Evolutionary conservation across 2,797 vertebrate species (phyloP).

Genomic region (Rhinella marina): DNA sequence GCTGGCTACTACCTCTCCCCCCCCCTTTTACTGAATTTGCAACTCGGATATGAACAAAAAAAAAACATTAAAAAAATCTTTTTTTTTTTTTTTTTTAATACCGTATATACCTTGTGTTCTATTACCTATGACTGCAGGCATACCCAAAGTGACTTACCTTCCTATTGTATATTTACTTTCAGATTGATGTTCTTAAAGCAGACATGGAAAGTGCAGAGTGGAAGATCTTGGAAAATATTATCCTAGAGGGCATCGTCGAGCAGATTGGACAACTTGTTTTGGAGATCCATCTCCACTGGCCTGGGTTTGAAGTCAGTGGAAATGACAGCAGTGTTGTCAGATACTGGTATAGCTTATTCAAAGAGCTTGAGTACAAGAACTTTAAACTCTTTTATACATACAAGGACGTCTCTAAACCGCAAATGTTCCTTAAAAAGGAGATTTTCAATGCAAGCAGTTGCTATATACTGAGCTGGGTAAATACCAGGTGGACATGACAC

Average conservation of each 20-base stretch:
- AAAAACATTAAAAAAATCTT: too few species aligned
- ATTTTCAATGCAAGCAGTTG: constrained; percentile 89
- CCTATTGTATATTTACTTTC: constrained; percentile 59
- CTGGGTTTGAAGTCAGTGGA: constrained; percentile 92
- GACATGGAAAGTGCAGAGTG: constrained; percentile 96
- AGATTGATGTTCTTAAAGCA: constrained; percentile 93
- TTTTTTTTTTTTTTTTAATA: too few species aligned
- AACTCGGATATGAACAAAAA: too few species aligned
- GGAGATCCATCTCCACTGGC: constrained; percentile 94
- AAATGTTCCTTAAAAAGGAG: constrained; percentile 86
- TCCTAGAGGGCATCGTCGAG: constrained; percentile 87
- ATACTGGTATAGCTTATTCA: constrained; percentile 95
- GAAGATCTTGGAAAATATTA: constrained; percentile 95
- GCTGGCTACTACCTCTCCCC: too few species aligned
- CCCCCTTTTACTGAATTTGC: too few species aligned
- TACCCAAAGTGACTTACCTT: not conserved
- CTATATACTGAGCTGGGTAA: constrained; percentile 92
- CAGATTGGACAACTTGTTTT: constrained; percentile 90
- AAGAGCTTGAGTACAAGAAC: constrained; percentile 84
- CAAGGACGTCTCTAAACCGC: constrained; percentile 83
- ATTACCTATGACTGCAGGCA: not conserved
- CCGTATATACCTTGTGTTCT: not conserved
- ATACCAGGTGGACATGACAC: constrained; percentile 81
- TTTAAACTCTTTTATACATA: constrained; percentile 89
- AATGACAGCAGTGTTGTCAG: constrained; percentile 87